These are phyloP conservation scores for Corvus hawaiiensis DNA, from an alignment of 2,113 vertebrate genomes.

Conservation along the genomic window DNA sequence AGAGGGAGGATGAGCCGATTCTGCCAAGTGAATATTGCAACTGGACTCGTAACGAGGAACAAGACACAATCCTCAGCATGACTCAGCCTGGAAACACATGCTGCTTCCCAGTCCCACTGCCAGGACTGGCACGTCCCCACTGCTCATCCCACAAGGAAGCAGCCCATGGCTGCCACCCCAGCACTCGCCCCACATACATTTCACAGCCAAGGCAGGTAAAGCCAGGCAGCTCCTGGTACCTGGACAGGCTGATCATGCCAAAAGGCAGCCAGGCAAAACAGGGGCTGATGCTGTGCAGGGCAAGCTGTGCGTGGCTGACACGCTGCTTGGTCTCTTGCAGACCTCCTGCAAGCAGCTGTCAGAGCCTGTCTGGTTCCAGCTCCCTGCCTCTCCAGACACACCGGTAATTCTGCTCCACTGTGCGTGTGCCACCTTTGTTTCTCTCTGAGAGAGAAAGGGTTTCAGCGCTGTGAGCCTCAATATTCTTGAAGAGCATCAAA, in stretches of 20 bases:
- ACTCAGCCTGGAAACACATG: constrained; percentile 27
- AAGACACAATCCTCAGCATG: background rate
- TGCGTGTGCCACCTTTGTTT: background rate
- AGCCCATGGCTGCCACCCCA: background rate
- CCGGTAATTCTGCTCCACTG: background rate
- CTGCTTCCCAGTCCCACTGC: background rate
- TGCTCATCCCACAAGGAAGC: background rate
- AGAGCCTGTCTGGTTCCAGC: constrained; percentile 23
- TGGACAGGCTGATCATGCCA: background rate
- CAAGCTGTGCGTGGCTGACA: background rate
- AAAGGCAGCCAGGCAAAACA: background rate
- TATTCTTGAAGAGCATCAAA: background rate
- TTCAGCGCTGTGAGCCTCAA: background rate
- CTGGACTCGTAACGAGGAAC: background rate
- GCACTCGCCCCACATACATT: background rate
- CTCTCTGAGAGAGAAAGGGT: background rate
- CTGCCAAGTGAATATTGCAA: background rate
- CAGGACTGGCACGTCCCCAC: fast-evolving
- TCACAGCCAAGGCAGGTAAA: background rate
- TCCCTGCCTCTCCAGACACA: background rate
- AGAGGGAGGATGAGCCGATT: background rate
- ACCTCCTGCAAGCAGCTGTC: constrained; percentile 29
- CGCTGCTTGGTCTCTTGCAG: background rate
- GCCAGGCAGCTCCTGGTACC: background rate
- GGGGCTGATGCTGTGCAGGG: background rate